Evolutionary conservation across 2,888 invertebrate genomes (phyloP), one percentile per base, ranked within the genome.

Genomic region (Hypomecis atomaria): DNA sequence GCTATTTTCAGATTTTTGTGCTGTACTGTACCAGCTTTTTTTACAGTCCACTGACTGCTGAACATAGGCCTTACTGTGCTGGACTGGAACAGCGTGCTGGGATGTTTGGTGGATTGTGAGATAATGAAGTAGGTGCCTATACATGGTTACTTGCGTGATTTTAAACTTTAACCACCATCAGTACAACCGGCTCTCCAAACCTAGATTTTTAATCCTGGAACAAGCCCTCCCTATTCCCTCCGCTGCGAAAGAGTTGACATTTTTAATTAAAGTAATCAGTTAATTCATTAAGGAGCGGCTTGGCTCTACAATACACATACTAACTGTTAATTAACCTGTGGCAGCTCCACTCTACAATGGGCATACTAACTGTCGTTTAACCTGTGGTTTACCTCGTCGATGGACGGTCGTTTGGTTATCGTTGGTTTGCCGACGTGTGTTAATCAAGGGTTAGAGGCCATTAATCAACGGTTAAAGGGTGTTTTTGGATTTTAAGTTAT

Each of bases 231-330:
- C 57, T 75, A 78, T 71, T 88, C 90, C 90, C 90, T 82, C 75
- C 71, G 69, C 67, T 82, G 79, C 83, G 85, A 89, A 92, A 91
- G 92, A 91, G 92, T 92, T 92, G 86, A 82, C 78, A 67, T 85
- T 86, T 87, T 90, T 91, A 89, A 91, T 90, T 92, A 90, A 87
- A 82, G 80, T 91, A 90, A 92, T 91, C 91, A 91, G 90, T 90
- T 92, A 91, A 91, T 91, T 83, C 87, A 81, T 78, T 72, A 80
- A 80, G 89, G 88, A 75, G 89, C 79, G 88, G 79, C 78, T 74
- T 23, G 77, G 75, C 75, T 74, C 73, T 77, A 77, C 76, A 33
- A 6, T 42, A 40, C 23, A 5, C 10, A 6, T 52, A 55, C 11
- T 13, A 45, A 37, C 55, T 36, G 13, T 37, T 37, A 8, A 10